A percentile compares a stretch with the other conserved stretches of the same genome.
phyloP scores from a whole-genome alignment of 2,888 invertebrate genomes.

The Brachypterus glaber region DNA sequence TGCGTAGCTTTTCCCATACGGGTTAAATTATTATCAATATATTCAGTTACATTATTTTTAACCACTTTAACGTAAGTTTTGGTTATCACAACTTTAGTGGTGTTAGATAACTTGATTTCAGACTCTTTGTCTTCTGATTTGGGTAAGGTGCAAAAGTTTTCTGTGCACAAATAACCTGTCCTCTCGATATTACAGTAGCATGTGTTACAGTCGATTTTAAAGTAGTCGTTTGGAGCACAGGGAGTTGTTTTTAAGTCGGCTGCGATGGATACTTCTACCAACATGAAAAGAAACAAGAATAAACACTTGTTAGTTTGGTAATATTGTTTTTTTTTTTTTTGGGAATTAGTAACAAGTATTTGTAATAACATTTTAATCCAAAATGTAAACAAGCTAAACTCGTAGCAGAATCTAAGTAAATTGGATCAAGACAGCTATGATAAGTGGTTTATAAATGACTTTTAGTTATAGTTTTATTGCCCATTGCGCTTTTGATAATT shows the following conservation, averaged over 20 bases:
- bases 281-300: neutral
- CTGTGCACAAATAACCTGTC: constrained; percentile 46
- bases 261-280: constrained; percentile 26
- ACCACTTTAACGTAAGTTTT: constrained; percentile 15
- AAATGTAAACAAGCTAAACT: no score
- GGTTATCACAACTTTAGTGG: constrained; percentile 30
- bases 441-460: no score
- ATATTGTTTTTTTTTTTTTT: neutral
- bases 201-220: constrained; percentile 49
- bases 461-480: no score
- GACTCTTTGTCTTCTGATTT: constrained; percentile 22
- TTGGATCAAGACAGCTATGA: no score
- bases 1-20: no score
- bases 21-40: constrained; percentile 13
- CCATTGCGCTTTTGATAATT: no score
- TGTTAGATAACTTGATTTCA: constrained; percentile 25
- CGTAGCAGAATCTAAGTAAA: no score
- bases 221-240: constrained; percentile 46
- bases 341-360: neutral
- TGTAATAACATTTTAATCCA: no score
- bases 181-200: constrained; percentile 50
- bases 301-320: neutral
- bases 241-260: constrained; percentile 35
- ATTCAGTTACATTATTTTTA: constrained; percentile 14
- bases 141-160: constrained; percentile 38